Base-by-base conservation (phyloP, 2,113 vertebrate genomes). In the Crotophaga sulcirostris region DNA sequence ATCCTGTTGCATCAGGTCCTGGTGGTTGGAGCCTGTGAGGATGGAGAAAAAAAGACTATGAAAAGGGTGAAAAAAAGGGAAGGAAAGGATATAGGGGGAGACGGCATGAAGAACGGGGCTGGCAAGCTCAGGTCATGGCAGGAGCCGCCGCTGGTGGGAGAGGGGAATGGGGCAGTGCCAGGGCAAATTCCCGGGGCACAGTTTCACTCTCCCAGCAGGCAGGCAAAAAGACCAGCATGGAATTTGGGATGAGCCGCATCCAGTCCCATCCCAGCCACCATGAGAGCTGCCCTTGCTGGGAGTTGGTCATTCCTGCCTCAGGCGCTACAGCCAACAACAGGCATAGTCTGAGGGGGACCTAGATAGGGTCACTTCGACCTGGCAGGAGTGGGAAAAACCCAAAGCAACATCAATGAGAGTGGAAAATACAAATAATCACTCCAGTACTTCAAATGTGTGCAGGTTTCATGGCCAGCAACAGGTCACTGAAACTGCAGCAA, bases 301-400 rank as follows among this genome's bases (percentile, higher is more conserved):
- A 54, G 79, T 42, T 29, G 25, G 25, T 3, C 26, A 11, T 6
- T 26, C 11, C 31, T 4, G 1, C 9, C 26, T 7, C 33, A 3
- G 26, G 1, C 23, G 3, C 0, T 11, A 17, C 3, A 20, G 33
- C 55, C 36, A 19, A 2, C 18, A 44, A 3, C 29, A 36, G 12
- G n/a, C n/a, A 15, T 4, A 36, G 28, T 9, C 64, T 23, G 13
- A 33, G 10, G 15, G 10, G 34, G 20, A 15, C 7, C 12, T 1
- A 56, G 29, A 8, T 10, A 14, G 16, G 7, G 31, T 49, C 24
- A 15, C 31, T 83, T 76, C 36, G 2, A 42, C 7, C 26, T 8
- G n/a, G 4, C 45, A 47, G 33, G 2, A 3, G 15, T n/a, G 23
- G 29, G 29, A 31, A 31, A 29, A 31, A 4, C 8, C 1, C n/a